Evolutionary conservation across 2,113 vertebrate species (phyloP).

Genomic region (Phocoena phocoena): DNA sequence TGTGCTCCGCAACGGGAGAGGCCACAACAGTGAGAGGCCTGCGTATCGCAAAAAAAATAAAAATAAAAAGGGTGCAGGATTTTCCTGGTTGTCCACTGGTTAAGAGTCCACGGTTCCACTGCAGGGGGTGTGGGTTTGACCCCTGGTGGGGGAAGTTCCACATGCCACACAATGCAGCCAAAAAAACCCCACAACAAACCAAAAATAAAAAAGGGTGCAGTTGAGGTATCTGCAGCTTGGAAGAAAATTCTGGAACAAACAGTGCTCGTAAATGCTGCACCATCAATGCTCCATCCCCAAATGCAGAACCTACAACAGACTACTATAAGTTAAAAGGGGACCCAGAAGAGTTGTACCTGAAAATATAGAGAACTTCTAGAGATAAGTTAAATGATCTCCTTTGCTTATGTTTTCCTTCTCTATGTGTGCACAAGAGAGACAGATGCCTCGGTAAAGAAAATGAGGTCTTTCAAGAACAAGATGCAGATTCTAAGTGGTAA

Average conservation of each 20-base stretch:
- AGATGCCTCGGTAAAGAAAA: background rate
- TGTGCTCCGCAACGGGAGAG: too few relatives aligned
- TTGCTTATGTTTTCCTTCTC: background rate
- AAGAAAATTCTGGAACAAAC: background rate
- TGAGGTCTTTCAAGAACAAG: background rate
- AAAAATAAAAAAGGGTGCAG: background rate
- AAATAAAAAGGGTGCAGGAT: background rate
- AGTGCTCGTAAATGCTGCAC: background rate
- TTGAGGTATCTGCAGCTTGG: background rate
- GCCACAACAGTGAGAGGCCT: too few relatives aligned
- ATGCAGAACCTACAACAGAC: background rate
- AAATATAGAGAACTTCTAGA: background rate
- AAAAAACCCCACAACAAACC: too few relatives aligned
- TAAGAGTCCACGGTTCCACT: too few relatives aligned
- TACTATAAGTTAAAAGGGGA: background rate
- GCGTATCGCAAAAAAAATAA: too few relatives aligned
- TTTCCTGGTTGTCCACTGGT: too few relatives aligned
- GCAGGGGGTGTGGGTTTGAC: too few relatives aligned
- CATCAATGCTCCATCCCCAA: too few relatives aligned
- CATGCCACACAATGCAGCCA: too few relatives aligned
- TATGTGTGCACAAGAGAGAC: background rate
- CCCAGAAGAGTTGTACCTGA: background rate
- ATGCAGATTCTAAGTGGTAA: background rate
- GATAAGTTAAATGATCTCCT: background rate
- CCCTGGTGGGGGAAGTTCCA: too few relatives aligned